These are phyloP conservation scores for Bungarus multicinctus DNA, from an alignment of 2,113 vertebrate genomes.

Conservation along the genomic window DNA sequence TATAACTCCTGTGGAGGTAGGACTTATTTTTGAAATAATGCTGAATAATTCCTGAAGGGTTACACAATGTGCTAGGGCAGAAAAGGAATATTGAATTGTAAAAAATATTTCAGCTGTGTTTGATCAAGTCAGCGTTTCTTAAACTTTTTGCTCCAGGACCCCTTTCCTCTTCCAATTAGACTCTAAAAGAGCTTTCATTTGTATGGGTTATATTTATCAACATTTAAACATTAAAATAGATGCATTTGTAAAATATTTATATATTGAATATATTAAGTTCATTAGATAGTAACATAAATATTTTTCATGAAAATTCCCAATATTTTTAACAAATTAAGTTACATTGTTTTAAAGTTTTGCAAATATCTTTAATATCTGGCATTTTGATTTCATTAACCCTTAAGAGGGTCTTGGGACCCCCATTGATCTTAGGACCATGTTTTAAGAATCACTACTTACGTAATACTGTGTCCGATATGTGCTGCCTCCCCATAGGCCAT, in stretches of 20 bases:
- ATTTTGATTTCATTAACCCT: not conserved
- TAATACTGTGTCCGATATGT: not conserved
- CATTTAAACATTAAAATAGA: not conserved
- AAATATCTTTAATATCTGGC: not conserved
- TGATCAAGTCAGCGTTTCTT: not conserved
- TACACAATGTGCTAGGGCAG: not conserved
- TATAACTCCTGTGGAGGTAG: not conserved
- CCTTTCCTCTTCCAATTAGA: not conserved
- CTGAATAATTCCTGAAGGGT: not conserved
- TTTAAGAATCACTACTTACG: not conserved
- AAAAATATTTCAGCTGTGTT: not conserved
- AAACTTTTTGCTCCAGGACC: not conserved
- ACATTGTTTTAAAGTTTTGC: not conserved
- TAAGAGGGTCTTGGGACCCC: not conserved
- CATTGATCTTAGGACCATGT: not conserved
- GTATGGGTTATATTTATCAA: not conserved
- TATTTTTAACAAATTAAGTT: not conserved
- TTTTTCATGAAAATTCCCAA: not conserved
- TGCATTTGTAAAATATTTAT: not conserved
- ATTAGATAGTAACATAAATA: not conserved
- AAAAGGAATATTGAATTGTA: not conserved
- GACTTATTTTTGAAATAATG: not conserved
- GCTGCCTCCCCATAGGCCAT: not conserved
- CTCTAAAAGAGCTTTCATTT: not conserved
- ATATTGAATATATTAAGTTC: not conserved